Evolutionary conservation across 1,140 invertebrate genomes (phyloP).

Genomic region (Drosophila eugracilis): DNA sequence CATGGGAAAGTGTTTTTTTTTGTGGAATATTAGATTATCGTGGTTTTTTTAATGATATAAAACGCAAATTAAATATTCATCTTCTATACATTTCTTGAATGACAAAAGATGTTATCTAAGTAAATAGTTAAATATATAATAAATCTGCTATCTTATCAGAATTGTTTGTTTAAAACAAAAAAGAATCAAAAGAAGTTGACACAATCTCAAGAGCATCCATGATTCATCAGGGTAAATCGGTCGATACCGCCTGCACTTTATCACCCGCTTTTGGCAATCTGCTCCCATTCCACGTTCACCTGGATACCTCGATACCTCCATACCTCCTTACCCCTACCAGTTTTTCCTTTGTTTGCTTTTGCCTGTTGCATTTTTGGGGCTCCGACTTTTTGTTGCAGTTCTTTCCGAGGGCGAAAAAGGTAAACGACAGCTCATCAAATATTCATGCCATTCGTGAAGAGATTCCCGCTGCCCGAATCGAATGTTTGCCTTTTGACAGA

Average conservation of each 20-base stretch:
- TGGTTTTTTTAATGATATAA: too few relatives aligned
- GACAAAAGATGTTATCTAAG: too few relatives aligned
- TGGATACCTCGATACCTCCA: conserved; percentile 1
- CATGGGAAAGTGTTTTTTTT: not conserved
- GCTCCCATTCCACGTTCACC: conserved; percentile 6
- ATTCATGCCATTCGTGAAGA: conserved; percentile 35
- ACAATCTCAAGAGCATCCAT: not conserved
- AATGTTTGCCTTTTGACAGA: conserved; percentile 41
- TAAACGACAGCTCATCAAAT: conserved; percentile 52
- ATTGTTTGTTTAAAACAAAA: too few relatives aligned
- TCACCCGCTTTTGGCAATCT: conserved; percentile 23
- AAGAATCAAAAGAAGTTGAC: too few relatives aligned
- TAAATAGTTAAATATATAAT: too few relatives aligned
- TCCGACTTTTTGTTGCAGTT: conserved; percentile 36
- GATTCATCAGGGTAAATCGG: too few relatives aligned
- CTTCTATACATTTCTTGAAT: too few relatives aligned
- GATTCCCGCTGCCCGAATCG: conserved; percentile 23
- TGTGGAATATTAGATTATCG: too few relatives aligned
- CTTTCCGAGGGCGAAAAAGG: conserved; percentile 21
- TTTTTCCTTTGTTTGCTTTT: conserved; percentile 33
- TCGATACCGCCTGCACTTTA: not conserved
- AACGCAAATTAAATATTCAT: too few relatives aligned
- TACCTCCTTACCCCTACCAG: too few relatives aligned
- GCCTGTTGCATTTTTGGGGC: conserved; percentile 44
- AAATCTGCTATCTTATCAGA: too few relatives aligned